Conservation (phyloP, 2,888 invertebrate species). For the Cosmopolites sordidus region DNA sequence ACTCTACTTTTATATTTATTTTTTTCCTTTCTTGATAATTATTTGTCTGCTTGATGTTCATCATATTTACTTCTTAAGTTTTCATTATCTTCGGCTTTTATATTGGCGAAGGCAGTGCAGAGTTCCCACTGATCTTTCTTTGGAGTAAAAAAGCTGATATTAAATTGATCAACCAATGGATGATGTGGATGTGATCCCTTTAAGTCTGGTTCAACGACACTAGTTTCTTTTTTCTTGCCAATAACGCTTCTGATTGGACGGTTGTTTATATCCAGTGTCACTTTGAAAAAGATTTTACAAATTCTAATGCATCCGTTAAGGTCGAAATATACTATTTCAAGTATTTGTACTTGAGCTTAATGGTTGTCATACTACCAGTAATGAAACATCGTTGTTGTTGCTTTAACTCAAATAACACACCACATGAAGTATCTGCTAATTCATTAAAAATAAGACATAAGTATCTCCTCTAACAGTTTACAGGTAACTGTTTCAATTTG, state of each 20-base stretch:
- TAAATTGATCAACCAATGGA: slow-evolving; percentile 13
- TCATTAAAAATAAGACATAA: too few species aligned
- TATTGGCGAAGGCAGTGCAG: slow-evolving; percentile 32
- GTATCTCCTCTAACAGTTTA: too few species aligned
- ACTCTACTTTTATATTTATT: slow-evolving; percentile 3
- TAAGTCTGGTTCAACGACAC: slow-evolving; percentile 7
- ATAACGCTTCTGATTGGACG: slow-evolving; percentile 15
- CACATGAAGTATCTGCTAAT: too few species aligned
- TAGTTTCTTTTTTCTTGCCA: slow-evolving; percentile 8
- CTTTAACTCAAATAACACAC: too few species aligned
- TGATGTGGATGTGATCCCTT: slow-evolving; percentile 3
- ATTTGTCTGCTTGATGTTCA: slow-evolving; percentile 1
- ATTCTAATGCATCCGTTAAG: too few species aligned
- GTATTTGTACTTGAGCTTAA: too few species aligned
- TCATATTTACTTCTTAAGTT: slow-evolving; percentile 23
- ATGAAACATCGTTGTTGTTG: too few species aligned
- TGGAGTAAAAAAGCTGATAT: slow-evolving; percentile 34
- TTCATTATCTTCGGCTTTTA: slow-evolving; percentile 29
- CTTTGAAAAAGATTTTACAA: neutral
- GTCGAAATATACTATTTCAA: too few species aligned
- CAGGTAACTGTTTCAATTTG: too few species aligned
- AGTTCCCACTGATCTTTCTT: slow-evolving; percentile 36
- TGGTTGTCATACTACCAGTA: too few species aligned
- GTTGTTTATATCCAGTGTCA: slow-evolving; percentile 13
- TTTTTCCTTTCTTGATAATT: slow-evolving; percentile 6